Evolutionary conservation across 1,140 invertebrate species (phyloP), one percentile per base, ranked within the genome.

Genomic region (Drosophila pruinosa): DNA sequence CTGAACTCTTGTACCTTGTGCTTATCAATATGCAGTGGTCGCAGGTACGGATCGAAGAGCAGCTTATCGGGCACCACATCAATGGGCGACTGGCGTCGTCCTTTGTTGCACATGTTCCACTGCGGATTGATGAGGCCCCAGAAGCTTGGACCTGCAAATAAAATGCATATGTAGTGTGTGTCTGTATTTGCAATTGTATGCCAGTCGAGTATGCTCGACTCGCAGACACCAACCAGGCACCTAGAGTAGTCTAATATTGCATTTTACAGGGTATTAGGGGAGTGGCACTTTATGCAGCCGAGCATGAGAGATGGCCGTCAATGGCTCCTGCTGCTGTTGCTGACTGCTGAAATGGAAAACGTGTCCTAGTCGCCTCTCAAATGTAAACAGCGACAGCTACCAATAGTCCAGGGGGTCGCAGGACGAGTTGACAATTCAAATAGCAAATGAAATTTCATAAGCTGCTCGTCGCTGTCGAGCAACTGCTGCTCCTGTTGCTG

Each of bases 81-180:
- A 78, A 99, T 97, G 12, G 98, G 98, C 54, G 97, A 98, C 92
- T 99, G 98, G 62, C 97, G 93, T 57, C 95, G 93, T 15, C 98
- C 98, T 91, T 97, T 97, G 85, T 95, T 97, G 93, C 98, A 99
- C 92, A 99, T 95, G 83, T 95, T 96, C 98, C 98, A 99, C 91
- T 98, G 96, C 0, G 97, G 97, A 93, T 99, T 98, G 91, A 99
- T 96, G 59, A 98, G 93, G 38, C 98, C 98, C 98, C 98, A 99
- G 93, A 98, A 99, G 54, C 96, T 95, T 31, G 98, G 97, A 92
- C 98, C 98, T 99, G 93, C n/a, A 61, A 67, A 41, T 58, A 47
- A 43, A 47, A 67, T 34, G 93, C n/a, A 61, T 63, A 41, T 58
- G 47, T 38, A 47, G 62, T 34, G 56, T 31, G 19, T 22, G 21